A percentile compares a stretch with the other conserved stretches of the same genome.
Conservation (phyloP, 2,797 vertebrate species). For the Epinephelus coioides region DNA sequence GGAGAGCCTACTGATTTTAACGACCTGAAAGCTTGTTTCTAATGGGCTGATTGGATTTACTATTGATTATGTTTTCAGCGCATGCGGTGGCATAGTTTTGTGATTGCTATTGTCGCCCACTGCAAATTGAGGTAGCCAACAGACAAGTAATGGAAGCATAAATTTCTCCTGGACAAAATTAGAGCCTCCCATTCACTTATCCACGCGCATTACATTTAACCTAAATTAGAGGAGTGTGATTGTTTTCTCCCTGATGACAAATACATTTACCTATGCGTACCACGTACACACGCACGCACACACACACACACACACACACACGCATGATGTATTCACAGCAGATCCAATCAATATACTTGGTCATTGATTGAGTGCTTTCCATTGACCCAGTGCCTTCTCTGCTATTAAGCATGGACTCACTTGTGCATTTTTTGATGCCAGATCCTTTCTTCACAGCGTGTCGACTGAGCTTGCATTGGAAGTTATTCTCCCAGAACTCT, state of each 20-base stretch:
- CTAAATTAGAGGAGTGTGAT: slow-evolving; percentile 47
- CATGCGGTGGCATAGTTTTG: slow-evolving; percentile 51
- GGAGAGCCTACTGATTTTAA: slow-evolving; percentile 61
- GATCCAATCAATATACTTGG: slow-evolving; percentile 39
- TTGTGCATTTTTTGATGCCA: slow-evolving; percentile 96
- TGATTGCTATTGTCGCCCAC: slow-evolving; percentile 60
- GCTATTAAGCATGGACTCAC: slow-evolving; percentile 84
- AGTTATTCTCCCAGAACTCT: slow-evolving; percentile 98
- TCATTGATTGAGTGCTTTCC: slow-evolving; percentile 50
- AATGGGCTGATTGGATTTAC: slow-evolving; percentile 70
- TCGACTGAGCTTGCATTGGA: slow-evolving; percentile 96
- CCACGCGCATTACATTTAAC: slow-evolving; percentile 49
- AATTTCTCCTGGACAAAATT: slow-evolving; percentile 52
- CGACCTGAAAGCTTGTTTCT: slow-evolving; percentile 65
- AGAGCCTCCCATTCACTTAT: slow-evolving; percentile 54
- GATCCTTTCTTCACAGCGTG: slow-evolving; percentile 94
- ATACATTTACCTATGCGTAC: slow-evolving; percentile 27
- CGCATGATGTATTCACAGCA: slow-evolving; percentile 32
- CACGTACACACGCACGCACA: not conserved
- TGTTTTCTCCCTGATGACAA: slow-evolving; percentile 45
- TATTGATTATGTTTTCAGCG: slow-evolving; percentile 76
- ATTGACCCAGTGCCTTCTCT: slow-evolving; percentile 25
- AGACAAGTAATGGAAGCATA: slow-evolving; percentile 49
- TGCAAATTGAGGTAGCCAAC: slow-evolving; percentile 63
- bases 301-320: too few relatives aligned